Percentiles rank a stretch among this genome's conserved stretches.
phyloP scores from a whole-genome alignment of 2,888 invertebrate species.

The Dynastes hyllus region DNA sequence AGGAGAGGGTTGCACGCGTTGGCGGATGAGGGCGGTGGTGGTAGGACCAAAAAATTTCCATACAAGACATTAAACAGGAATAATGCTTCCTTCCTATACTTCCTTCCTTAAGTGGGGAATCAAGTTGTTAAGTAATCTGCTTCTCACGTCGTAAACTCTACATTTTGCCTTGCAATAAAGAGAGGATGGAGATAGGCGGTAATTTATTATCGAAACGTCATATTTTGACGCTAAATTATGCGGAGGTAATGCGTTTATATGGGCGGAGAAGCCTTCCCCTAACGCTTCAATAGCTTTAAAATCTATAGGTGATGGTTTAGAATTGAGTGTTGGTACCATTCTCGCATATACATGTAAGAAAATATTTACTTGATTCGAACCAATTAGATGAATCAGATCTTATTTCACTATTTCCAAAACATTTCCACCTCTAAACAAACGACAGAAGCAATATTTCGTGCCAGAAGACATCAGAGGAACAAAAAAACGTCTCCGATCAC shows the following conservation, averaged over 20 bases:
- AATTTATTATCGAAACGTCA: not conserved
- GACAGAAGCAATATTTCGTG: too few species aligned
- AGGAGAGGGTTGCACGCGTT: not conserved
- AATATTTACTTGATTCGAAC: too few species aligned
- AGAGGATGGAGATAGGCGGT: not conserved
- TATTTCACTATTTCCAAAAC: too few species aligned
- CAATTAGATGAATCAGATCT: too few species aligned
- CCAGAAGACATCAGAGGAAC: too few species aligned
- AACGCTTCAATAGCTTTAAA: too few species aligned
- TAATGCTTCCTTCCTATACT: constrained; percentile 38
- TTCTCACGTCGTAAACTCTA: constrained; percentile 24
- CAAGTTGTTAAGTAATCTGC: constrained; percentile 38
- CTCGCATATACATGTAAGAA: too few species aligned
- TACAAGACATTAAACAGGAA: constrained; percentile 39
- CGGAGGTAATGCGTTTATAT: constrained; percentile 1
- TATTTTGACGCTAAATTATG: constrained; percentile 5
- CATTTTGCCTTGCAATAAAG: constrained; percentile 24
- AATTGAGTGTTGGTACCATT: too few species aligned
- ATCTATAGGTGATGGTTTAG: too few species aligned
- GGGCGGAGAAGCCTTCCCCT: too few species aligned
- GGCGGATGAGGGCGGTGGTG: not conserved
- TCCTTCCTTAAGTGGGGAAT: constrained; percentile 32
- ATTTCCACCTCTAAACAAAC: too few species aligned
- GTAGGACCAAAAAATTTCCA: constrained; percentile 14
- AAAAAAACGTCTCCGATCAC: constrained; percentile 4